Evolutionary conservation across 92 coral and sea anemone species (phyloP), one percentile per base, ranked within the genome.

Genomic region (Epizoanthus fatuus): DNA sequence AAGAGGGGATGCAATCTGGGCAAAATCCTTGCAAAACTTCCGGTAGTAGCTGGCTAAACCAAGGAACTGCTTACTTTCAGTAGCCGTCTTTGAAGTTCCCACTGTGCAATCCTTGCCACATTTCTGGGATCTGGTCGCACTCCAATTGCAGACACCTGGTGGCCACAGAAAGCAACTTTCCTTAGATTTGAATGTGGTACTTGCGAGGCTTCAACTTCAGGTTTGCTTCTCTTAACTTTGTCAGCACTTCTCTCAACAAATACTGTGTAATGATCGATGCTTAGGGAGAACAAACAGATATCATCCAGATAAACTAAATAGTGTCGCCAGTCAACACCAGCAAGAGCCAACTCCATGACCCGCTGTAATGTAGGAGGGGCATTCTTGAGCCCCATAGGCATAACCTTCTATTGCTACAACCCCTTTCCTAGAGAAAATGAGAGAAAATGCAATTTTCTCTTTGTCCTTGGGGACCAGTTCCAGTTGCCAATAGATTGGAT

Each of bases 21-120:
- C 84, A 32, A 55, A 85, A 32, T 85, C 32, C 38, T 64, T 74
- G 44, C 81, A 79, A 51, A 86, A 68, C 56, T 53, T 86, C 45
- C 75, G 84, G 79, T 84, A 86, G 69, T 84, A 86, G 20, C 70
- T 47, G 56, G 86, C 81, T 15, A 78, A 9, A 4, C 90, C 85
- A 14, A 79, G 70, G 53, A 79, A 86, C 55, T 78, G 52, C 40
- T 19, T 12, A 86, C 80, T 71, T 71, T 86, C 86, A 52, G 54
- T 79, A 29, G 25, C 69, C 15, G 74, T 51, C n/a, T 53, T 32
- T 14, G 79, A 78, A 42, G 75, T 58, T 16, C 66, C 89, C 89
- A 86, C 53, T 63, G 74, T 10, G 74, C n/a, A n/a, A n/a, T n/a
- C n/a, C n/a, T n/a, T n/a, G n/a, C 60, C 3, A 69, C 68, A 47